Evolutionary conservation across 2,113 vertebrate species (phyloP).

Genomic region (Strix aluco): DNA sequence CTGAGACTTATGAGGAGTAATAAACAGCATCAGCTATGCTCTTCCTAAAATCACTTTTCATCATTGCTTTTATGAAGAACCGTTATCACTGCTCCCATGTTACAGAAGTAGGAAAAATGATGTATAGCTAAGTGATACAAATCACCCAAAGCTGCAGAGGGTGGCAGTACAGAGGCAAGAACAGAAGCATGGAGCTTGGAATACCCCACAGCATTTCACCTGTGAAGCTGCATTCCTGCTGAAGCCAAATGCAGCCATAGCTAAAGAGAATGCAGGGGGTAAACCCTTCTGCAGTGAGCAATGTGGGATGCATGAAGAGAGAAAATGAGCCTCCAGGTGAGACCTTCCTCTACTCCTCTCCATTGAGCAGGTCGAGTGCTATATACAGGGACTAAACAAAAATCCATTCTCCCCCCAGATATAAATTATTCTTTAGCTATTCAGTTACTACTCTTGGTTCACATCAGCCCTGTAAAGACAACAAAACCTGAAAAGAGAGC

Average conservation of each 20-base stretch:
- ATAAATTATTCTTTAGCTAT: not conserved
- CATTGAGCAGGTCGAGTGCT: not conserved
- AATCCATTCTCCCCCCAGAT: not conserved
- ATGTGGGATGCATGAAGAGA: not conserved
- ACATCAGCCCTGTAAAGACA: not conserved
- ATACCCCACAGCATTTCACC: not conserved
- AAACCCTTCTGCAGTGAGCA: not conserved
- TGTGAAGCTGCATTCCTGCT: not conserved
- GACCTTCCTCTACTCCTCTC: not conserved
- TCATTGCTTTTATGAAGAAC: not conserved
- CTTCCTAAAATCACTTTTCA: not conserved
- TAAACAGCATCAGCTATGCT: not conserved
- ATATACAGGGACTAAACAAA: not conserved
- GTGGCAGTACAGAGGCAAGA: not conserved
- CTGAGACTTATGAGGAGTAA: not conserved
- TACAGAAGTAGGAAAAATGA: not conserved
- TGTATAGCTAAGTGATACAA: not conserved
- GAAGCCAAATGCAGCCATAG: accelerated
- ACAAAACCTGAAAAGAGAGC: not conserved
- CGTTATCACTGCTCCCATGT: not conserved
- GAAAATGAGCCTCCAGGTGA: not conserved
- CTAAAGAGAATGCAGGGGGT: not conserved
- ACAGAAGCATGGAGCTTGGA: not conserved
- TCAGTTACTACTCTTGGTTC: not conserved
- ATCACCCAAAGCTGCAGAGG: not conserved